phyloP scores from a whole-genome alignment of 2,797 vertebrate genomes.

The Masticophis lateralis region DNA sequence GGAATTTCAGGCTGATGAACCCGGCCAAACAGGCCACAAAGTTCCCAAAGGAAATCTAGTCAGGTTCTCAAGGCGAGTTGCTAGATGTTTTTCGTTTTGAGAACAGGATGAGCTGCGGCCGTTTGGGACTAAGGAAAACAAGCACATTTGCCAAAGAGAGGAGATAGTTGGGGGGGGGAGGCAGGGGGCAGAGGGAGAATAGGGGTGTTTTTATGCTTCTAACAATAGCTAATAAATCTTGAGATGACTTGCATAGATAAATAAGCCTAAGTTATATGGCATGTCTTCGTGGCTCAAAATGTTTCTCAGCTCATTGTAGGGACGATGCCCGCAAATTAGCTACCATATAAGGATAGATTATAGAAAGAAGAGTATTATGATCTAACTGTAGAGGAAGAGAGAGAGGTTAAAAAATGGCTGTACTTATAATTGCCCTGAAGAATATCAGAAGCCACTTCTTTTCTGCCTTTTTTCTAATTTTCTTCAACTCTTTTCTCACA shows the following conservation, averaged over 20 bases:
- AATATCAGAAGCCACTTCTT: not conserved
- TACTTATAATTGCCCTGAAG: not conserved
- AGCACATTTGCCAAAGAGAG: constrained; percentile 38
- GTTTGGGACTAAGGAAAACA: not conserved
- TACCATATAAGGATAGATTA: not conserved
- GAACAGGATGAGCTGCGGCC: not conserved
- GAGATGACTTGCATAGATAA: not conserved
- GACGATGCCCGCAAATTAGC: not conserved
- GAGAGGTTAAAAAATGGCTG: not conserved
- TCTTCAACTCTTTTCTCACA: not conserved
- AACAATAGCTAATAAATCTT: constrained; percentile 17
- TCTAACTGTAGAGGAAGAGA: not conserved
- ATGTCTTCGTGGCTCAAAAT: not conserved
- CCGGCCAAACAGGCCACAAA: not conserved
- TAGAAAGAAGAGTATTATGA: not conserved
- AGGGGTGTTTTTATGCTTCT: not conserved
- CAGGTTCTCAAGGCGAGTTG: not conserved
- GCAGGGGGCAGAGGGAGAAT: not conserved
- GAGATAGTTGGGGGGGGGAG: not conserved
- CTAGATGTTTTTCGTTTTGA: not conserved
- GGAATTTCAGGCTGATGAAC: not conserved
- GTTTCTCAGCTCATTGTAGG: not conserved
- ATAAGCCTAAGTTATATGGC: not conserved
- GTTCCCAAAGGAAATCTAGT: not conserved
- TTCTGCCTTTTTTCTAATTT: not conserved